These are phyloP conservation scores for Zaprionus obscuricornis DNA, from an alignment of 2,888 invertebrate species.

Conservation along the genomic window DNA sequence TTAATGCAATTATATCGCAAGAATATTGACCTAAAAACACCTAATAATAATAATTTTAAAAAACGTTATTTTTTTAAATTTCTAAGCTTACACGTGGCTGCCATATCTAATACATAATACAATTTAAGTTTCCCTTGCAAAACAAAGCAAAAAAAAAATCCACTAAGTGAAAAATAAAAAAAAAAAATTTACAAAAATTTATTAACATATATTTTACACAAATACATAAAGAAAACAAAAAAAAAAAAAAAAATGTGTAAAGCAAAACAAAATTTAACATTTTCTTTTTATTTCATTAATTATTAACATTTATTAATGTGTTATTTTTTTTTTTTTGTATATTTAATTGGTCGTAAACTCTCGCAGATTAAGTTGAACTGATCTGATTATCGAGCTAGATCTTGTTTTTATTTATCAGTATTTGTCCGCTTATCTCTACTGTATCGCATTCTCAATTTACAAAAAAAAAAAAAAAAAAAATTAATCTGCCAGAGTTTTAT, in stretches of 20 bases:
- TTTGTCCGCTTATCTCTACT: not conserved
- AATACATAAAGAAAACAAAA: conserved; percentile 47
- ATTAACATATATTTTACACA: conserved; percentile 56
- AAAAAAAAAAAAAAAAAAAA: not conserved
- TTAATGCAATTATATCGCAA: conserved; percentile 30
- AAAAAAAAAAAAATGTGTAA: conserved; percentile 38
- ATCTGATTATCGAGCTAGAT: no score
- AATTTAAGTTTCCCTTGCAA: conserved; percentile 50
- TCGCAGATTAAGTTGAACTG: conserved; percentile 17
- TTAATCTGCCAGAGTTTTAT: conserved; percentile 33
- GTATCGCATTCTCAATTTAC: not conserved
- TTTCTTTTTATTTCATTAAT: conserved; percentile 60
- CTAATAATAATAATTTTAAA: conserved; percentile 11
- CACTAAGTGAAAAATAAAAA: conserved; percentile 57
- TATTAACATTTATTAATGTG: conserved; percentile 41
- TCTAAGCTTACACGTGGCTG: conserved; percentile 59
- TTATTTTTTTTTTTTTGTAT: conserved; percentile 23
- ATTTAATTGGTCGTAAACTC: conserved; percentile 2
- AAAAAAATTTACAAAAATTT: conserved; percentile 51
- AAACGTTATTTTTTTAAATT: conserved; percentile 12
- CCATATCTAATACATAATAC: conserved; percentile 63
- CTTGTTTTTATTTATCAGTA: not conserved
- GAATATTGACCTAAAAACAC: conserved; percentile 15
- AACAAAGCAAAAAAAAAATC: no score
- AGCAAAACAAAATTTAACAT: conserved; percentile 60